These are phyloP conservation scores for Brachionus manjavacas DNA, from an alignment of 1,140 invertebrate species.

Conservation along the genomic window DNA sequence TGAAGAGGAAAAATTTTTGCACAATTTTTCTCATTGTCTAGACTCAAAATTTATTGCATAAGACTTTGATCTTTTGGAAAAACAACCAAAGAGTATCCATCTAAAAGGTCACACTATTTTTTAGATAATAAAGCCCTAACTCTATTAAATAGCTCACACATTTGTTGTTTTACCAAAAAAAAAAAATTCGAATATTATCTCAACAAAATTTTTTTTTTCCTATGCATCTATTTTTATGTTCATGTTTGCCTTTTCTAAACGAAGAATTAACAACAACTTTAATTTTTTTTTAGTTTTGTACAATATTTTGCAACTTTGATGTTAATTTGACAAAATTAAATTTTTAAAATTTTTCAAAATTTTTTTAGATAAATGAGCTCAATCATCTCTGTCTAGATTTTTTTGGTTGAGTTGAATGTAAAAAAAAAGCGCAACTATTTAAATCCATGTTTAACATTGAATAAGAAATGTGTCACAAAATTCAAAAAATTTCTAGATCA, in stretches of 20 bases:
- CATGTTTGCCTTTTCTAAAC: not conserved
- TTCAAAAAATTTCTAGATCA: not conserved
- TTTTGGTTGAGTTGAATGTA: no score
- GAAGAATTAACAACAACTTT: no score
- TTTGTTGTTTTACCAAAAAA: not conserved
- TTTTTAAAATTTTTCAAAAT: no score
- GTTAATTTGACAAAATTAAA: no score
- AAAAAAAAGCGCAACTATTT: no score
- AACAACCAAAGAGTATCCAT: not conserved
- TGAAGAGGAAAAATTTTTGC: not conserved
- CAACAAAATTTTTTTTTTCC: not conserved
- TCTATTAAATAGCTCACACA: not conserved
- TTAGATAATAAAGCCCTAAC: not conserved
- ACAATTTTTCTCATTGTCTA: not conserved
- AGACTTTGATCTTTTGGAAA: not conserved
- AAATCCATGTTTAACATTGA: no score
- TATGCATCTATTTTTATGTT: not conserved
- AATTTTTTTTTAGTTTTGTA: no score
- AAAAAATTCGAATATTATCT: not conserved
- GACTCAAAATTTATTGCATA: conserved; percentile 18
- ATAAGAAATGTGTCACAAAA: no score
- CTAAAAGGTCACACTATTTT: not conserved
- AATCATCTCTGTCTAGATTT: no score
- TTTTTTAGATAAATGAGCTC: no score
- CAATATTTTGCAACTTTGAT: no score